phyloP scores from a whole-genome alignment of 2,797 vertebrate species.

The Hydrolagus colliei region DNA sequence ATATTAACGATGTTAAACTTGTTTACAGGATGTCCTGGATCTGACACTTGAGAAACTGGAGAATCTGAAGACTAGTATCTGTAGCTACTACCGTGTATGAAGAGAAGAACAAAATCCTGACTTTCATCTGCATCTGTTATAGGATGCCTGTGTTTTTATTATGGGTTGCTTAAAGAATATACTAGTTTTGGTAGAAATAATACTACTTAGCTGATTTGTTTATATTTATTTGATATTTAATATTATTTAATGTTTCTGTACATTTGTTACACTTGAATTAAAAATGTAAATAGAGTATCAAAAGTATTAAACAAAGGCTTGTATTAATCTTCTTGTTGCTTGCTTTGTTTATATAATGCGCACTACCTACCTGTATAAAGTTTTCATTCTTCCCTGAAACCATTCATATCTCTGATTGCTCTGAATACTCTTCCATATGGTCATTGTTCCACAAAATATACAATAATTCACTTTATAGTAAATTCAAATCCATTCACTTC shows the following conservation, averaged over 20 bases:
- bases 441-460: background rate
- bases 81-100: too few species aligned
- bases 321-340: background rate
- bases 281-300: background rate
- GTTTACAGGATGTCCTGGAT: constrained; percentile 2
- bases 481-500: too few species aligned
- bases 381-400: background rate
- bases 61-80: background rate
- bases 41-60: background rate
- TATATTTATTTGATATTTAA: constrained; percentile 31
- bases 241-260: background rate
- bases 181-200: background rate
- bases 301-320: background rate
- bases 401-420: background rate
- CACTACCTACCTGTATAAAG: background rate
- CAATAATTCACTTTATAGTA: background rate
- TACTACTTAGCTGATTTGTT: background rate
- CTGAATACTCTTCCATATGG: background rate
- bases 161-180: too few species aligned
- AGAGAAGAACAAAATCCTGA: too few species aligned
- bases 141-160: background rate
- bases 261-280: constrained; percentile 2
- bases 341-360: too few species aligned
- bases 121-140: background rate
- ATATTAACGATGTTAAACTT: background rate